Percentiles rank a stretch among this genome's conserved stretches.
phyloP scores from a whole-genome alignment of 2,797 vertebrate species.

The Aulostomus chinensis region DNA sequence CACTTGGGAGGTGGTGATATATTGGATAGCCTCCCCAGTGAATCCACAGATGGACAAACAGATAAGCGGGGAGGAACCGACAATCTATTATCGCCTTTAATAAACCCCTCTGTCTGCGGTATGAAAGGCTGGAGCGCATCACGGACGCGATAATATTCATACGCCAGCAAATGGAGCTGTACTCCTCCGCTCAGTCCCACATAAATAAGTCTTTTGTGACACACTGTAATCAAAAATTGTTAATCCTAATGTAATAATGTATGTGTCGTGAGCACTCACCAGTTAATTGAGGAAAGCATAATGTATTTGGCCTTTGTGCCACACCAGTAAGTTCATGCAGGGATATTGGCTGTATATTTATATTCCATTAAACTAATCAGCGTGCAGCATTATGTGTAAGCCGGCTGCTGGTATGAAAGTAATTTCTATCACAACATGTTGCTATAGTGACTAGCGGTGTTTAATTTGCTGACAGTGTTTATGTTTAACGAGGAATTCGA shows the following conservation, averaged over 20 bases:
- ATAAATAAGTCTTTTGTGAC: conserved; percentile 9
- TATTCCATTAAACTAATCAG: conserved; percentile 46
- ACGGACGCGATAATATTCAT: conserved; percentile 5
- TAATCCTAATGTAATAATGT: conserved; percentile 4
- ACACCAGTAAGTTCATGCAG: conserved; percentile 9
- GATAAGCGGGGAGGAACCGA: conserved; percentile 8
- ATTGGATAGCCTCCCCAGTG: conserved; percentile 21
- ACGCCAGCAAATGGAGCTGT: neutral
- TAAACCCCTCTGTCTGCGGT: conserved; percentile 1
- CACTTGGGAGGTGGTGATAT: conserved; percentile 16
- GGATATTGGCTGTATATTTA: conserved; percentile 24
- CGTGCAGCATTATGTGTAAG: conserved; percentile 4
- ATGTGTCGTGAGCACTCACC: conserved; percentile 10
- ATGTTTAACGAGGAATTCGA: no score
- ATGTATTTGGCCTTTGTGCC: conserved; percentile 10
- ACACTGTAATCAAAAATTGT: neutral
- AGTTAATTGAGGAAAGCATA: conserved; percentile 14
- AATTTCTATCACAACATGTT: conserved; percentile 14
- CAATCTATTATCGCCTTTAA: conserved; percentile 21
- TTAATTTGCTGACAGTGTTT: neutral
- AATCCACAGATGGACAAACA: conserved; percentile 41
- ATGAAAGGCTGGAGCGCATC: conserved; percentile 2
- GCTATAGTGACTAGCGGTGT: conserved; percentile 18
- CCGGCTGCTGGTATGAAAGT: conserved; percentile 13
- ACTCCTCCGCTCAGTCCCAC: neutral